Evolutionary conservation across 2,888 invertebrate genomes (phyloP), one percentile per base, ranked within the genome.

Genomic region (Cheilosia variabilis): DNA sequence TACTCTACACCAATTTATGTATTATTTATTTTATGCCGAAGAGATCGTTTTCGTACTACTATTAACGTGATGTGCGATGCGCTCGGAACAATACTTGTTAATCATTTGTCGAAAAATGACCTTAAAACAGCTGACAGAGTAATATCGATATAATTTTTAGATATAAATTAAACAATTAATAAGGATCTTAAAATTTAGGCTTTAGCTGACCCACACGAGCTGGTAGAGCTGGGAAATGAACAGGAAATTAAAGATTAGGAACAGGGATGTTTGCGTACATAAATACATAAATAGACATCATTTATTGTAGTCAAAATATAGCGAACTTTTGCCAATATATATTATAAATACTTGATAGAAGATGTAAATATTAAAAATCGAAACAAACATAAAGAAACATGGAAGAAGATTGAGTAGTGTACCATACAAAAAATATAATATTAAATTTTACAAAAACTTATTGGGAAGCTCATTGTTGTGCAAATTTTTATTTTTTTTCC

Each of bases 51-150:
- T 94, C 95, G 97, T 91, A 95, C 97, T 90, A 95, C 97, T 90
- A 95, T 98, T 89, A 99, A 99, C 92, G 99, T 99, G 41, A 95
- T 98, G 92, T 98, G 99, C 89, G 99, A 99, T 92, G 97, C 98
- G 13, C 93, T 98, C 80, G 99, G 99, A 52, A 98, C 98, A 55
- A 97, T 97, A 77, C 95, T 99, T 69, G 98, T 99, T 37, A 95
- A 97, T 89, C 95, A 96, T 88, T 93, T 98, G 87, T 97, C 97
- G 78, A 95, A 95, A 90, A 94, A 95, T 13, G 97, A 98, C 90
- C 92, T 96, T 79, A 93, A 92, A 75, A 88, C 90, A 53, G 90
- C 92, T 7, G 92, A 92, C 90, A 90, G 93, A 92, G 89, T 94
- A 91, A 93, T 43, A 31, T 50, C 50, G 22, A 41, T n/a, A 58